Evolutionary conservation across 2,888 invertebrate species (phyloP), one percentile per base, ranked within the genome.

Genomic region (Carabus problematicus): DNA sequence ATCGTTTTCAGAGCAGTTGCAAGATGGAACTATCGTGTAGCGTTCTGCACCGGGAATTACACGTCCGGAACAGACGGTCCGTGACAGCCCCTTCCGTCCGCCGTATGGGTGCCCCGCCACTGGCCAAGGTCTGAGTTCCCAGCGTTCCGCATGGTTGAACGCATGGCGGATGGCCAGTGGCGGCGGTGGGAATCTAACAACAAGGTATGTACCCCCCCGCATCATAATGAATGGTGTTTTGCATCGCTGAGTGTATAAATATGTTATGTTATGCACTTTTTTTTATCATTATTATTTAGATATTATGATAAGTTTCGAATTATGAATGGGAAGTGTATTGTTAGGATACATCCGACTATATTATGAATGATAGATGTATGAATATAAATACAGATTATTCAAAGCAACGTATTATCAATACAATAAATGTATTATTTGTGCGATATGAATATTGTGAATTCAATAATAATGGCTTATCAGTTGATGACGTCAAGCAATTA

Each of bases 71-170:
- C 18, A 49, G 49, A 11, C 14, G n/a, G 14, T 16, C 49, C 8
- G 6, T 47, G 6, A 47, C 12, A 47, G 16, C 40, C 40, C 16
- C 9, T 8, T 40, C 19, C 19, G 42, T 14, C 19, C 12, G 19
- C 43, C 14, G 8, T 1, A 45, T n/a, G 12, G 45, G 2, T 18
- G 60, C 43, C 39, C 9, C 39, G 14, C 19, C 39, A 12, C 45
- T 19, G 43, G 18, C 54, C 64, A 64, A 64, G 64, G 64, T 42
- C 56, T 43, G 29, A 43, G 49, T 64, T 55, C 64, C 64, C 54
- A 29, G 42, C 64, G 64, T 64, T 64, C 64, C 64, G 64, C 45
- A 64, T 64, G 45, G 64, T 18, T 64, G 42, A 43, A 55, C 64
- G 29, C n/a, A 19, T 42, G 45, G 56, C 41, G 64, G 42, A 55